Percentiles rank a stretch among this genome's conserved stretches.
phyloP scores from a whole-genome alignment of 1,140 invertebrate species.

The Zelostemma sp. region DNA sequence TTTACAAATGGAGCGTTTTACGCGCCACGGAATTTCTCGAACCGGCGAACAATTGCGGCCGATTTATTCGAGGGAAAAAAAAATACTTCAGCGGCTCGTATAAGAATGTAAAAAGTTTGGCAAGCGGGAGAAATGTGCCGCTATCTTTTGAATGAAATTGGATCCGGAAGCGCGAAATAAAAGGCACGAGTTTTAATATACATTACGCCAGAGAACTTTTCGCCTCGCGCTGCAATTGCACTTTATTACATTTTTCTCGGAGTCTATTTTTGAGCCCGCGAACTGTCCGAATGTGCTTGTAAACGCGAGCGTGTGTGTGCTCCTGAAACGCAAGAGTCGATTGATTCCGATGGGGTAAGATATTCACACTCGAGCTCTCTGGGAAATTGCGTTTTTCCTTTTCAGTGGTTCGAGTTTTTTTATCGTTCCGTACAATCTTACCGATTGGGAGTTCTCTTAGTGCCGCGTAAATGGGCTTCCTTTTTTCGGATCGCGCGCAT shows the following conservation, averaged over 20 bases:
- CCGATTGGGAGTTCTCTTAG: constrained; percentile 17
- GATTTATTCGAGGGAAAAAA: too few species aligned
- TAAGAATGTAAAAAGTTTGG: too few species aligned
- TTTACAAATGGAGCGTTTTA: constrained; percentile 43
- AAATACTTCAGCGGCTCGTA: too few species aligned
- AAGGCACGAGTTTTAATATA: too few species aligned
- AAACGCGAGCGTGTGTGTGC: too few species aligned
- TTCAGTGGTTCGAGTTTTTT: constrained; percentile 17
- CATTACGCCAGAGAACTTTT: background rate
- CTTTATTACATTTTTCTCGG: background rate
- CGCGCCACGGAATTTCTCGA: constrained; percentile 28
- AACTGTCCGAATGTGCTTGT: background rate
- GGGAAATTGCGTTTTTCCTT: constrained; percentile 37
- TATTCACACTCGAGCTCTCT: constrained; percentile 37
- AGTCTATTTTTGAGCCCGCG: background rate
- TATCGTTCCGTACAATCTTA: constrained; percentile 20
- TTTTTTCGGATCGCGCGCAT: background rate
- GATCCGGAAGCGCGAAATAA: too few species aligned
- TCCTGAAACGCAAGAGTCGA: constrained; percentile 7
- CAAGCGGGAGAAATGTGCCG: too few species aligned
- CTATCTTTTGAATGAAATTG: too few species aligned
- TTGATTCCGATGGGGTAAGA: constrained; percentile 33
- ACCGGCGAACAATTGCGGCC: constrained; percentile 37
- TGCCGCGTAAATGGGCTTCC: constrained; percentile 4
- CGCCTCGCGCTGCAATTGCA: background rate